Base-by-base conservation (phyloP, 37 sponge, comb jelly and placozoan species). In the Crambe crambe region DNA sequence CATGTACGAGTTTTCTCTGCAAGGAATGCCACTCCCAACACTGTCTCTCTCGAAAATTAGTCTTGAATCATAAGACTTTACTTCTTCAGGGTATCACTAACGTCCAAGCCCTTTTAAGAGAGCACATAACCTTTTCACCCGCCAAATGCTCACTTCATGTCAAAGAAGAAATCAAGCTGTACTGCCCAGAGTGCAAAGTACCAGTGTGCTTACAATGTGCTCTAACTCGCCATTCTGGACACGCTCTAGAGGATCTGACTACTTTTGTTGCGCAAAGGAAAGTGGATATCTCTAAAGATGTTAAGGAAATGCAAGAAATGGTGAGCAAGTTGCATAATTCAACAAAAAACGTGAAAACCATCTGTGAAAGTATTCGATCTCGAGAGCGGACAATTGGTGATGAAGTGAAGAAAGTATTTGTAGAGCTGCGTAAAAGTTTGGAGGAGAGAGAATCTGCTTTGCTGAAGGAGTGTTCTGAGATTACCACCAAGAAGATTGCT, bases 1-100 rank as follows among this genome's bases (percentile, higher is more conserved):
- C 56, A 31, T 73, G 73, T 47, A 26, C 26, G 12, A 47, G 73
- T 29, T 47, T 73, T 73, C 73, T 73, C n/a, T 73, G 73, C 39
- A 73, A 73, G 26, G 51, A 42, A 12, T 73, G 73, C 39, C 73
- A 73, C 39, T 36, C 37, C 1, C 73, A 73, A 1, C 73, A 73
- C 42, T 31, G 17, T 27, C 5, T 73, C 17, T 73, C 73, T 1
- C 22, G 72, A 35, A 42, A 71, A 23, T 23, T 42, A 27, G 17
- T 25, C 9, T 23, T 71, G 56, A 1, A 51, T 47, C 51, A 47
- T 25, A 43, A 73, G n/a, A 30, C 29, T 18, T 27, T 73, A 5
- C 8, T 23, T 26, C 22, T 73, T 10, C n/a, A 73, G 56, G 31
- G 51, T 6, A 73, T 23, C 22, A 73, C 30, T 20, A 32, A 73